Evolutionary conservation across 1,140 invertebrate species (phyloP).

Genomic region (Diorhabda carinulata): DNA sequence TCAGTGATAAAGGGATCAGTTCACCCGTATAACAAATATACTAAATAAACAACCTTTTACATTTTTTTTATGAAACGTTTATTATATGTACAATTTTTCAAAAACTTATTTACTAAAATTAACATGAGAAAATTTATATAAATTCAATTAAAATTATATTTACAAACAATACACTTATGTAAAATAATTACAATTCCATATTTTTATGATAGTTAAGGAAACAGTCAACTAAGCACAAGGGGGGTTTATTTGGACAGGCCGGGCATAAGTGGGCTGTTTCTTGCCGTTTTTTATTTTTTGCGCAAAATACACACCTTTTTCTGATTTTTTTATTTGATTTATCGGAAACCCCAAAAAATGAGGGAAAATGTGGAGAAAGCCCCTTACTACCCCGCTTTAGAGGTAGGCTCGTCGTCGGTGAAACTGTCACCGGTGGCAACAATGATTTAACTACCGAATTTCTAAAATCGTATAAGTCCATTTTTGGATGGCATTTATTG

Average conservation of each 20-base stretch:
- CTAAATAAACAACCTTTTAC: too few relatives aligned
- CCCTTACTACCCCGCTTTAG: not conserved
- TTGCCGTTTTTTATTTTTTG: not conserved
- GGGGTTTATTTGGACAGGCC: not conserved
- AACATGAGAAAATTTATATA: too few relatives aligned
- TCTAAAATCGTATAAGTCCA: constrained; percentile 14
- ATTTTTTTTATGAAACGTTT: too few relatives aligned
- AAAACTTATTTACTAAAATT: too few relatives aligned
- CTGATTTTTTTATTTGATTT: not conserved
- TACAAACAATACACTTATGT: too few relatives aligned
- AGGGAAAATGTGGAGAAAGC: not conserved
- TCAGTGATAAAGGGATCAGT: too few relatives aligned
- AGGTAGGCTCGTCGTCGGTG: not conserved
- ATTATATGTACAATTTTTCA: too few relatives aligned
- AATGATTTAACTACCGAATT: constrained; percentile 3
- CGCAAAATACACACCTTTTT: not conserved
- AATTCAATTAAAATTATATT: too few relatives aligned
- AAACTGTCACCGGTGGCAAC: not conserved
- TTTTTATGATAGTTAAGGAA: too few relatives aligned
- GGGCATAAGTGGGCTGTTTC: constrained; percentile 6
- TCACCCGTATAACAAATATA: too few relatives aligned
- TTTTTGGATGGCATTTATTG: constrained; percentile 6
- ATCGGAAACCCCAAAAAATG: not conserved
- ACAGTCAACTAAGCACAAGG: too few relatives aligned
- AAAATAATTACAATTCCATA: too few relatives aligned